A percentile compares a stretch with the other conserved stretches of the same genome.
Evolutionary conservation across 2,797 vertebrate genomes (phyloP).

Genomic region (Bradypodion pumilum): DNA sequence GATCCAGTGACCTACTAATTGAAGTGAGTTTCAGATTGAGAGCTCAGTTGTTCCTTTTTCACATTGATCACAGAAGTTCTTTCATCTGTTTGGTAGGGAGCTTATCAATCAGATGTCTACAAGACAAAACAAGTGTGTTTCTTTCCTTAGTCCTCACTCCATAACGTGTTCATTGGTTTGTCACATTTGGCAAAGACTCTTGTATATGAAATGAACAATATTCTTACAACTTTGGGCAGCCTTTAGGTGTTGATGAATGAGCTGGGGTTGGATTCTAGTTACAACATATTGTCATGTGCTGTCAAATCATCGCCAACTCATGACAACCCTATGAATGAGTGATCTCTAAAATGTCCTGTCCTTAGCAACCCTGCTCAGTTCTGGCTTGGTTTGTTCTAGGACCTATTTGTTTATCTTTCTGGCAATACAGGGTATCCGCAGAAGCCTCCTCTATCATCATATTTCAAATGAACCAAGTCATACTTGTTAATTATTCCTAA

Average conservation of each 20-base stretch:
- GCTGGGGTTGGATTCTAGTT: background rate
- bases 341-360: too few relatives aligned
- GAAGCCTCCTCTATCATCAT: too few relatives aligned
- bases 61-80: conserved; percentile 57
- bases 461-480: too few relatives aligned
- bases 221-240: background rate
- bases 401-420: too few relatives aligned
- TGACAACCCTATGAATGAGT: too few relatives aligned
- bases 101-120: conserved; percentile 60
- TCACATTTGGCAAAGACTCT: conserved; percentile 3
- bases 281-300: too few relatives aligned
- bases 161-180: conserved; percentile 7
- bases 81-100: conserved; percentile 62
- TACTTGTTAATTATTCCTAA: too few relatives aligned
- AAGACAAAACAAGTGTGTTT: conserved; percentile 43
- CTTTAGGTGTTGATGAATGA: background rate
- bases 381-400: too few relatives aligned
- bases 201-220: background rate
- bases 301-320: too few relatives aligned
- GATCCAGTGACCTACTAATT: background rate
- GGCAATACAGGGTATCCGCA: too few relatives aligned
- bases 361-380: too few relatives aligned
- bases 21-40: conserved; percentile 36
- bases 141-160: background rate
- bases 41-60: conserved; percentile 65